Percentiles rank a stretch among this genome's conserved stretches.
These are phyloP conservation scores for Timema podura DNA, from an alignment of 2,888 invertebrate genomes.

Conservation along the genomic window DNA sequence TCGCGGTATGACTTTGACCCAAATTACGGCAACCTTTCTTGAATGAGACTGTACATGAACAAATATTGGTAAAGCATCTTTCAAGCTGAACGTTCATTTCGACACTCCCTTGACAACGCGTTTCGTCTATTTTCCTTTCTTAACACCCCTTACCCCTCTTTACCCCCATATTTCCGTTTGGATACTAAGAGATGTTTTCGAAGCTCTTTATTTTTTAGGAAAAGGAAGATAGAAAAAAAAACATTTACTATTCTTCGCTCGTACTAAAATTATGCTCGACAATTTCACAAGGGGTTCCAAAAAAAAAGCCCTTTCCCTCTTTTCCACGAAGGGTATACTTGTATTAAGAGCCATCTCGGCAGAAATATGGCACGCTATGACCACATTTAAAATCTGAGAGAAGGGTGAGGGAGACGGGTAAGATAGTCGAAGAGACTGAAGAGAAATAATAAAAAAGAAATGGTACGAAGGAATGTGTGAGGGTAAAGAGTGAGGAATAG, in stretches of 20 bases:
- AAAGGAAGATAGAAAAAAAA: no score
- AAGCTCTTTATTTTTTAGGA: no score
- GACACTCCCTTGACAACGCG: conserved; percentile 10
- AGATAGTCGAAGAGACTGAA: no score
- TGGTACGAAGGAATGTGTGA: no score
- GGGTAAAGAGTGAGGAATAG: no score
- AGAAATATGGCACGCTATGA: conserved; percentile 27
- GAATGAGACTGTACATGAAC: no score
- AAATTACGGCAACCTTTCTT: no score
- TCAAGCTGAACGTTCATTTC: conserved; percentile 19
- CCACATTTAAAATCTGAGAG: conserved; percentile 29
- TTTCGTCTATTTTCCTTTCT: neutral
- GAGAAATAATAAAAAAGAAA: no score
- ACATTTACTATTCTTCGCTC: conserved; percentile 25
- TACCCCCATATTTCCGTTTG: conserved; percentile 16
- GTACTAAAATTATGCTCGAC: conserved; percentile 27
- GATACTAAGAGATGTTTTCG: conserved; percentile 29
- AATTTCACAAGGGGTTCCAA: conserved; percentile 22
- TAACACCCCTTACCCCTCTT: neutral
- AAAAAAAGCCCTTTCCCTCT: conserved; percentile 8
- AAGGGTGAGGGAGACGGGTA: no score
- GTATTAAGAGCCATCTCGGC: conserved; percentile 25
- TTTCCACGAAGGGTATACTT: conserved; percentile 12
- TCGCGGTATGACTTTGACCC: no score
- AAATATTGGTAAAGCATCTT: no score